phyloP scores from a whole-genome alignment of 2,888 invertebrate genomes.

The Synergus japonicus region DNA sequence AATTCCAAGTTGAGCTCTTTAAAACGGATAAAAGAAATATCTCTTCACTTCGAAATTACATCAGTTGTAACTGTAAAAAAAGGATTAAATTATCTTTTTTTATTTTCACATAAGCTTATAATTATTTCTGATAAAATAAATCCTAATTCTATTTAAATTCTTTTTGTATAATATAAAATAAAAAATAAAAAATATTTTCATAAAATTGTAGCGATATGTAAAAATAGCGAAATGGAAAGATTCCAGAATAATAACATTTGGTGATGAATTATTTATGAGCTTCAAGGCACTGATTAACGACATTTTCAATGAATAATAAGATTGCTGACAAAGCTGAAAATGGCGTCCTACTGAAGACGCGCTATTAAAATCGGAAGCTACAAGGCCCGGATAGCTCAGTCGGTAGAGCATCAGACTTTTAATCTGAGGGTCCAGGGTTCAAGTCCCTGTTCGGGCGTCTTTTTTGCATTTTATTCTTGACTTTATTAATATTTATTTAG shows the following conservation, averaged over 20 bases:
- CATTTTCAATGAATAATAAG: background rate
- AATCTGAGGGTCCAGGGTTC: constrained; percentile 76
- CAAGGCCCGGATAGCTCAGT: constrained; percentile 72
- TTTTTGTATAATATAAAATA: background rate
- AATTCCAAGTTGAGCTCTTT: no score
- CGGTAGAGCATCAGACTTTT: constrained; percentile 77
- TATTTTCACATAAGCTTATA: background rate
- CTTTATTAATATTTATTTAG: no score
- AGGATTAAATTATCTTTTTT: background rate
- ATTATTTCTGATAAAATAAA: background rate
- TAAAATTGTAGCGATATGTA: background rate
- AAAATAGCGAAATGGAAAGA: background rate
- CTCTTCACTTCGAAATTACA: no score
- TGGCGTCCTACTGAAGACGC: background rate
- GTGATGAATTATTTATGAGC: background rate
- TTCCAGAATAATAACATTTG: background rate
- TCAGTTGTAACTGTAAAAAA: background rate
- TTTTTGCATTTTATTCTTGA: background rate
- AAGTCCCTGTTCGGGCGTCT: constrained; percentile 60
- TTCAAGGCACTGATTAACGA: background rate
- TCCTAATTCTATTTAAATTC: background rate
- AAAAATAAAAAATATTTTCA: background rate
- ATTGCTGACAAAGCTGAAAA: background rate
- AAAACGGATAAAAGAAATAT: no score
- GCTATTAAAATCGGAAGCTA: background rate